Evolutionary conservation across 2,113 vertebrate species (phyloP).

Genomic region (Gambusia holbrooki): DNA sequence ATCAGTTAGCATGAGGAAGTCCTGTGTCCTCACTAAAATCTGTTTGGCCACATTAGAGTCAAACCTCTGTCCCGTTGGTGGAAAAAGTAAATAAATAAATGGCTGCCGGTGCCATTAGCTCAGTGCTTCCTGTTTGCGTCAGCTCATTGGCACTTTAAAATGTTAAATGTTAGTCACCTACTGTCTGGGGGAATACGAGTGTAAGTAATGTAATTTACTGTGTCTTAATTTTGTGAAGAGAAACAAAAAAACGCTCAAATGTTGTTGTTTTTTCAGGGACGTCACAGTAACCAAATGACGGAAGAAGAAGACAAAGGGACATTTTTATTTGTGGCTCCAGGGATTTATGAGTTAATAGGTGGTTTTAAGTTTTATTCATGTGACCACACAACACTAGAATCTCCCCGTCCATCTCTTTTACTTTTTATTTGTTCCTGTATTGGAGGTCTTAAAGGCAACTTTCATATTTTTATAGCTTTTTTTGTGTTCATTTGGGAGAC

Average conservation of each 20-base stretch:
- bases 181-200: constrained; percentile 11
- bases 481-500: constrained; percentile 75
- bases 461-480: constrained; percentile 53
- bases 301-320: constrained; percentile 27
- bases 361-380: constrained; percentile 36
- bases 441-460: constrained; percentile 73
- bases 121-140: constrained; percentile 65
- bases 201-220: constrained; percentile 18
- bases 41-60: constrained; percentile 8
- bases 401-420: constrained; percentile 40
- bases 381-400: constrained; percentile 42
- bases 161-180: constrained; percentile 29
- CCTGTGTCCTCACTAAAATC: constrained; percentile 26
- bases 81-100: neutral
- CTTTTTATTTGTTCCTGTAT: constrained; percentile 67
- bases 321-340: constrained; percentile 4
- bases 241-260: constrained; percentile 21
- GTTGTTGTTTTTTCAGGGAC: constrained; percentile 7
- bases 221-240: constrained; percentile 32
- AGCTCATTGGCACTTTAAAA: constrained; percentile 77
- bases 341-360: constrained; percentile 23
- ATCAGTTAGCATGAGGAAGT: constrained; percentile 36
- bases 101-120: constrained; percentile 39
- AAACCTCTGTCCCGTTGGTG: constrained; percentile 16
- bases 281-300: constrained; percentile 72